A percentile compares a stretch with the other conserved stretches of the same genome.
Conservation (phyloP, 2,797 vertebrate species). For the Microhierax caerulescens region DNA sequence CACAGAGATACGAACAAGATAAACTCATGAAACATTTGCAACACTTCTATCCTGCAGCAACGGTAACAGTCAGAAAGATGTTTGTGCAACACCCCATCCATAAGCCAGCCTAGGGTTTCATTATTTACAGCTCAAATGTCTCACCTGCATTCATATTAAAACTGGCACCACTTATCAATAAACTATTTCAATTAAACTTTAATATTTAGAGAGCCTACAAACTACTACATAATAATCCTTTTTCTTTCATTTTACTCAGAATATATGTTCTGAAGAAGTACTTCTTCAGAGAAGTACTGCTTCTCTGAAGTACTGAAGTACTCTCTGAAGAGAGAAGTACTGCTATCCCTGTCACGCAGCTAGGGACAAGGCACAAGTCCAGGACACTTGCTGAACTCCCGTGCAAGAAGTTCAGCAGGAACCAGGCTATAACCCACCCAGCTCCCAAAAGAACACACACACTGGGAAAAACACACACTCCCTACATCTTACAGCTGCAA, state of each 20-base stretch:
- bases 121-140: background rate
- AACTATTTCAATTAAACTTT: background rate
- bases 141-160: background rate
- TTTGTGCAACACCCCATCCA: background rate
- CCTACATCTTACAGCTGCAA: background rate
- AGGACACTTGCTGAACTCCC: background rate
- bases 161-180: background rate
- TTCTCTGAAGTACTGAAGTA: no score
- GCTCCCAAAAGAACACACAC: background rate
- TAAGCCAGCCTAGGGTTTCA: background rate
- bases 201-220: background rate
- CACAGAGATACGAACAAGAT: background rate
- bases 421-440: background rate
- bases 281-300: no score
- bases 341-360: no score
- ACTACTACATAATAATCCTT: accelerated
- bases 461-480: background rate
- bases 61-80: background rate
- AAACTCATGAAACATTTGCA: background rate
- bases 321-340: background rate
- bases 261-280: no score
- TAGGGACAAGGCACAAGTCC: background rate
- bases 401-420: background rate
- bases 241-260: background rate
- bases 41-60: background rate